Base-by-base conservation (phyloP, 2,888 invertebrate species). In the Metallyticus violacea region DNA sequence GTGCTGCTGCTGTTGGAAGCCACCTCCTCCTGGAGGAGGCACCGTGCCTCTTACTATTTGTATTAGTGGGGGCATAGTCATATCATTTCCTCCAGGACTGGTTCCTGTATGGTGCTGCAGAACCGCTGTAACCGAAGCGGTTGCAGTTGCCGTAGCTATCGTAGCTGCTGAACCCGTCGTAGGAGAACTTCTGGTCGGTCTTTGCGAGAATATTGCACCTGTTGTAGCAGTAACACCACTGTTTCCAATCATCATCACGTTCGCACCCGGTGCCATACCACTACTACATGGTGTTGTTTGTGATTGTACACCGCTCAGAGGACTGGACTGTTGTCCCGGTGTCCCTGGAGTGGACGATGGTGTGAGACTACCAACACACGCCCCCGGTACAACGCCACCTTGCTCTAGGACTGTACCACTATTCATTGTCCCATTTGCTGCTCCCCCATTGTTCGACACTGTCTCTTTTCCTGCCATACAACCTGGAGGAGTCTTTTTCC, bases 101-200 rank as follows among this genome's bases (percentile, higher is more conserved):
- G 82, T 82, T 26, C 85, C 79, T 15, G 79, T 5, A 22, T 85
- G 79, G 22, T 82, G 82, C 40, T 83, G 86, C 9, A 86, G 82
- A 29, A 86, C 86, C 76, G 80, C 85, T 27, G 87, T 86, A 9
- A 88, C 81, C 7, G 88, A 86, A 26, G 88, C 93, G 86, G 94
- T 93, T 30, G 93, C 93, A 87, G 94, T 93, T 26, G 94, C 93
- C 1, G 94, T 94, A 6, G 94, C 95, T 76, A 95, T 95, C 30
- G 87, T 85, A n/a, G 87, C 83, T 62, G 88, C 76, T 22, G 81
- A 40, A 6, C 79, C 40, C 9, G 87, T 29, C 0, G 95, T 95
- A 0, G 96, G 96, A 2, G 96, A 96, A 9, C 95, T 95, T 88
- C 95, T 92, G 15, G 93, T 62, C 22, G 40, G 93, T 89, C 93